Evolutionary conservation across 2,113 vertebrate species (phyloP).

Genomic region (Myotis lucifugus): DNA sequence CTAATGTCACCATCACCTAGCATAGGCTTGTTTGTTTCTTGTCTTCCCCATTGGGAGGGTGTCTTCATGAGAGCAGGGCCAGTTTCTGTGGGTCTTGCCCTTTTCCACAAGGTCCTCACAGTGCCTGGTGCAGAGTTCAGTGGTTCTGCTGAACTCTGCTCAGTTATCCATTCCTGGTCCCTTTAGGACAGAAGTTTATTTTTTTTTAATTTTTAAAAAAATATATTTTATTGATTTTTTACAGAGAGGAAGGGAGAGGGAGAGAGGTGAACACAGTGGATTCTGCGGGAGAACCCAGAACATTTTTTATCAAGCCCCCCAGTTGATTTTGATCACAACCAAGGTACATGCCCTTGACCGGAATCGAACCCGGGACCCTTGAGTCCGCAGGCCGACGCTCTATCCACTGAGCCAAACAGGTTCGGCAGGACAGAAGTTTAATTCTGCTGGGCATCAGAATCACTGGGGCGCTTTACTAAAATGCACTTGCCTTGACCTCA

Average conservation of each 20-base stretch:
- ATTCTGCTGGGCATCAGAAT: neutral
- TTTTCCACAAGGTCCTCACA: neutral
- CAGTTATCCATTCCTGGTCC: neutral
- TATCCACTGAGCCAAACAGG: too few relatives aligned
- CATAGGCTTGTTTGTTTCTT: neutral
- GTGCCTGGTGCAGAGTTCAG: neutral
- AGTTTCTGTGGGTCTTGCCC: neutral
- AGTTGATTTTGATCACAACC: neutral
- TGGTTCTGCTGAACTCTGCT: neutral
- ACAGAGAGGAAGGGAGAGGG: too few relatives aligned
- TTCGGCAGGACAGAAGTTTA: too few relatives aligned
- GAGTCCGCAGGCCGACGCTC: too few relatives aligned
- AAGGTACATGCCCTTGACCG: too few relatives aligned
- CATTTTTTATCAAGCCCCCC: neutral
- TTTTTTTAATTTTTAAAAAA: too few relatives aligned
- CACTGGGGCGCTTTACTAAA: neutral
- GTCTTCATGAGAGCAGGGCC: neutral
- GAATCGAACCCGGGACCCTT: too few relatives aligned
- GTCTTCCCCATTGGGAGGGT: neutral
- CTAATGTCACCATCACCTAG: neutral
- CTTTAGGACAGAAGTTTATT: neutral
- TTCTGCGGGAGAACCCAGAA: neutral
- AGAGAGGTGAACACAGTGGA: neutral
- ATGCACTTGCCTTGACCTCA: neutral
- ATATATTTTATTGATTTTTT: too few relatives aligned